Evolutionary conservation across 2,113 vertebrate species (phyloP).

Genomic region (Aviceda subcristata): DNA sequence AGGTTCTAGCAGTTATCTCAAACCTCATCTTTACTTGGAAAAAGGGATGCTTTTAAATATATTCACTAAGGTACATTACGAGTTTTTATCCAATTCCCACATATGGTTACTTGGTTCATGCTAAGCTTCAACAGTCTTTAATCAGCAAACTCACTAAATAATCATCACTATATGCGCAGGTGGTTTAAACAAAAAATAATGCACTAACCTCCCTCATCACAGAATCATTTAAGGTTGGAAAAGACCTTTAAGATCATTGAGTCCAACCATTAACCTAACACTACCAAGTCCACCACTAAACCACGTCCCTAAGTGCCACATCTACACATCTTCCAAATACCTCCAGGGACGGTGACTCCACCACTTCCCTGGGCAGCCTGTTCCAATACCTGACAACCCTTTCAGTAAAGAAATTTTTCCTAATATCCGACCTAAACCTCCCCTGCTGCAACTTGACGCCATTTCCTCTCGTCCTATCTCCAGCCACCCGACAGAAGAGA

Average conservation of each 20-base stretch:
- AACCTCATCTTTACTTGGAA: neutral
- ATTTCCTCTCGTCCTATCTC: too few species aligned
- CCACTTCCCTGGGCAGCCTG: neutral
- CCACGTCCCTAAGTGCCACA: neutral
- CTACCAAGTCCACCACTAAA: neutral
- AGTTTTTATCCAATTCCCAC: neutral
- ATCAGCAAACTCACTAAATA: neutral
- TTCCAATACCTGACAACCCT: neutral
- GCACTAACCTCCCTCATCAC: neutral
- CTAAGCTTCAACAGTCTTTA: neutral
- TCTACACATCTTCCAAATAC: neutral
- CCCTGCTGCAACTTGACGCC: too few species aligned
- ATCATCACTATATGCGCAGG: neutral
- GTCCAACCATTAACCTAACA: neutral
- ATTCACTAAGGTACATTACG: neutral
- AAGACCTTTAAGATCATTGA: neutral
- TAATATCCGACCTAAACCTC: too few species aligned
- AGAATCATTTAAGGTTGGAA: neutral
- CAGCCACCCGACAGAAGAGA: too few species aligned
- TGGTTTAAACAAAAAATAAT: neutral
- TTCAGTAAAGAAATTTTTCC: rapidly evolving
- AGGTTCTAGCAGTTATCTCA: neutral
- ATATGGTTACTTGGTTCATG: neutral
- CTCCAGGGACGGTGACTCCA: neutral
- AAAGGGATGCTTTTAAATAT: neutral